Evolutionary conservation across 2,113 vertebrate species (phyloP).

Genomic region (Emberiza fucata): DNA sequence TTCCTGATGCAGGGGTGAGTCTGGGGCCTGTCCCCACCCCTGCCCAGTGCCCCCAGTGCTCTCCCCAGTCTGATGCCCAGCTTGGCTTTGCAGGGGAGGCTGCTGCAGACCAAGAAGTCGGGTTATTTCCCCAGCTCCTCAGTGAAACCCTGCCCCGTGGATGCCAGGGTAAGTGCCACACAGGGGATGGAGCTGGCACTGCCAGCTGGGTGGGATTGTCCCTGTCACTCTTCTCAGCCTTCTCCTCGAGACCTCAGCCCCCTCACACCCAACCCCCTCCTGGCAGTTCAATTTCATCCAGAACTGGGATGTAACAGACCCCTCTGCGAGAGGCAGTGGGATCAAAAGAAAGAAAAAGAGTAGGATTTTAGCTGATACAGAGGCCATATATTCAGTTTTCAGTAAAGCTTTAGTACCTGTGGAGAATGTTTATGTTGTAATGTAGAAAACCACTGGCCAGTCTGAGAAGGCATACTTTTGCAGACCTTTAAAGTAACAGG

Average conservation of each 20-base stretch:
- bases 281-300: too few relatives aligned
- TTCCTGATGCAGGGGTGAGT: background rate
- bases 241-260: background rate
- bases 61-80: fast-evolving
- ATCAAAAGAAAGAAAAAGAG: too few relatives aligned
- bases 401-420: too few relatives aligned
- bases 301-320: too few relatives aligned
- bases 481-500: too few relatives aligned
- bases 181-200: background rate
- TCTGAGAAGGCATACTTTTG: too few relatives aligned
- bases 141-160: constrained; percentile 90
- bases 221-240: background rate
- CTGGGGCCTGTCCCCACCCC: background rate
- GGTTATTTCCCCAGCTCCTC: constrained; percentile 92
- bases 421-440: too few relatives aligned
- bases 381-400: too few relatives aligned
- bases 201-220: fast-evolving
- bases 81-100: constrained; percentile 78
- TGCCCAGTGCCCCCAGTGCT: fast-evolving
- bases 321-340: too few relatives aligned
- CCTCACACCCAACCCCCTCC: too few relatives aligned
- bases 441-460: too few relatives aligned
- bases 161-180: constrained; percentile 79
- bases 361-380: too few relatives aligned
- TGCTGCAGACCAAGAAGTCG: constrained; percentile 86